Evolutionary conservation across 92 coral and sea anemone genomes (phyloP), one percentile per base, ranked within the genome.

Genomic region (Scolanthus callimorphus): DNA sequence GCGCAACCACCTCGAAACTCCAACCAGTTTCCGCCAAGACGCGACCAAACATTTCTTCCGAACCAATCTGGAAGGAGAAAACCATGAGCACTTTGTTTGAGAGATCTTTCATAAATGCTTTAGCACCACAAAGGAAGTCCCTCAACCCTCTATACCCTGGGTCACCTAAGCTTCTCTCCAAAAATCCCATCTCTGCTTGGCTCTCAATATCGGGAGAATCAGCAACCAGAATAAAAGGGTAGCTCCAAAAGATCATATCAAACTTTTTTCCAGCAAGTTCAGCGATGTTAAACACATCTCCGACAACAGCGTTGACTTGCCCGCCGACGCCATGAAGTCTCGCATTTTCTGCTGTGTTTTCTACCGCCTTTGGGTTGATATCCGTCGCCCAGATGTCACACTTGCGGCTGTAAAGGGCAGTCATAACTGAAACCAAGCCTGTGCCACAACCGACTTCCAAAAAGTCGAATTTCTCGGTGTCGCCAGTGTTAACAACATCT

Each of bases 361-460:
- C 60, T 17, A 79, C 57, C 3, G 85, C 80, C 1, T 39, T 49
- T 4, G 60, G 57, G 27, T 79, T 79, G 28, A 79, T 39, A 57
- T 79, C 85, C 4, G 79, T 72, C 8, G 85, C 71, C 85, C 69
- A 71, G 6, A 79, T 54, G 23, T 43, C 65, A 27, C 79, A 79
- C 11, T 58, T 66, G 22, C 71, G 59, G 24, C 57, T 41, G 25
- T 46, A 55, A 12, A 63, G 41, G 19, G 85, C 85, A 4, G 71
- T 55, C 64, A 64, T 30, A 17, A 79, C 39, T 13, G 79, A 68
- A 20, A 58, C 64, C 22, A 61, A 66, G 13, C 85, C 85, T 1
- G 55, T 68, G 20, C 85, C 85, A 41, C 80, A 69, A 17, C 85
- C 85, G 25, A 79, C 54, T 44, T 79, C 78, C 17, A 79, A 48